Evolutionary conservation across 2,797 vertebrate genomes (phyloP), one percentile per base, ranked within the genome.

Genomic region (Peromyscus attwateri): DNA sequence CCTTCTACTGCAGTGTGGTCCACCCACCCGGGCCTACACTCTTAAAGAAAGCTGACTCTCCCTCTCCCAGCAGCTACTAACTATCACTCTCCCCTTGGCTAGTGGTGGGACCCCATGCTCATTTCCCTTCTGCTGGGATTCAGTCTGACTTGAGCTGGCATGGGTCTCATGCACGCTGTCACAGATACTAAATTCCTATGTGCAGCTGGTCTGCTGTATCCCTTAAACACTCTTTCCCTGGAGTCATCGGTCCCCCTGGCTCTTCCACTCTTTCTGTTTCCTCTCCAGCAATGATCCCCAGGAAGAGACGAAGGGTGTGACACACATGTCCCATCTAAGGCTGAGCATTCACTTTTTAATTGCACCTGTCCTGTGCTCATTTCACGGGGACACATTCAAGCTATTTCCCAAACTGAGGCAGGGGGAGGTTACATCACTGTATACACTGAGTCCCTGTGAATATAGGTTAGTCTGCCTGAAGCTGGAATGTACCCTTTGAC

Each of bases 321-420:
- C 21, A 84, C 29, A 49, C 5, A 49, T 68, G 43, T 49, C 10
- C 62, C 62, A 23, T 49, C 12, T 34, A n/a, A 43, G 31, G 31
- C 16, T n/a, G 17, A 21, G 19, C 31, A 68, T 34, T 66, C 40
- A 46, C 62, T 52, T 55, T 70, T n/a, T 76, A 12, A 31, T n/a
- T 16, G 64, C 25, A 13, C 76, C 75, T 7, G 3, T 16, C 34
- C 29, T 4, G 17, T 3, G 3, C 34, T 0, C 19, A 2, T 27
- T 6, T 43, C 17, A 3, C 4, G 31, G 52, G 2, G 0, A n/a
- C 10, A 12, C 8, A 5, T 4, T 10, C 4, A 0, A 23, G 34
- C 52, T 7, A 0, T 21, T 66, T 62, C 76, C 66, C 70, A n/a
- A 21, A 46, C 29, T 5, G 34, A 34, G 29, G 3, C 21, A 27